Percentiles rank a stretch among this genome's conserved stretches.
Evolutionary conservation across 2,888 invertebrate species (phyloP).

Genomic region (Smittia sp.): DNA sequence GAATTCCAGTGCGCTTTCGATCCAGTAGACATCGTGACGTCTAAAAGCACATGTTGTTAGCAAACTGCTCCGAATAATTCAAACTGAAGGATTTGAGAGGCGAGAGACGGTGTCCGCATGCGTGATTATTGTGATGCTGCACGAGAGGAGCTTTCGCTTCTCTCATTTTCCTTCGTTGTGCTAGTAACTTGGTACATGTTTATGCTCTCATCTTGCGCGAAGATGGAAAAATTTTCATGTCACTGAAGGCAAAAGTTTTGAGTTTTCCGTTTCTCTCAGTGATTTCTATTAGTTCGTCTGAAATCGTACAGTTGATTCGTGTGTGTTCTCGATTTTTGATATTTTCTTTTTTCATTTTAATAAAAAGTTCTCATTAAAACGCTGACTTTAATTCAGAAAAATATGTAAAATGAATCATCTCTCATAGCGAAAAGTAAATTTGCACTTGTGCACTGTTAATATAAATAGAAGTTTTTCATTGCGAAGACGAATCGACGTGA

Average conservation of each 20-base stretch:
- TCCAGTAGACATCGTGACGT: too few species aligned
- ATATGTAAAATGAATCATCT: background rate
- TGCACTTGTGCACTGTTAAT: too few species aligned
- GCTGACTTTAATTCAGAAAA: slow-evolving; percentile 15
- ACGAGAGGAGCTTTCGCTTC: background rate
- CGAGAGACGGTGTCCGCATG: background rate
- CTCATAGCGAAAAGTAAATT: slow-evolving; percentile 1
- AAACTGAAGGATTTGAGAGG: too few species aligned
- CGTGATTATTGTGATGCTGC: slow-evolving; percentile 7
- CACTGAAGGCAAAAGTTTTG: slow-evolving; percentile 5
- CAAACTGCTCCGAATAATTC: too few species aligned
- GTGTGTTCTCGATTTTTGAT: slow-evolving; percentile 39
- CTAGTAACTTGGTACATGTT: background rate
- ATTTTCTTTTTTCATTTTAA: background rate
- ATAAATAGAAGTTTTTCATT: background rate
- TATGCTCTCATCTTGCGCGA: slow-evolving; percentile 22
- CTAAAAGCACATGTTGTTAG: too few species aligned
- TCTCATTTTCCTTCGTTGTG: background rate
- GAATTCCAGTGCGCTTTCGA: too few species aligned
- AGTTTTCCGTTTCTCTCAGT: slow-evolving; percentile 39
- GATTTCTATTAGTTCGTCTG: slow-evolving; percentile 41
- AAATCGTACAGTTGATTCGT: slow-evolving; percentile 41
- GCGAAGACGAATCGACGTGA: background rate
- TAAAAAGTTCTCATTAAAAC: slow-evolving; percentile 14
- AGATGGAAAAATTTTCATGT: background rate